phyloP scores from a whole-genome alignment of 2,888 invertebrate genomes.

The Plebejus anna region DNA sequence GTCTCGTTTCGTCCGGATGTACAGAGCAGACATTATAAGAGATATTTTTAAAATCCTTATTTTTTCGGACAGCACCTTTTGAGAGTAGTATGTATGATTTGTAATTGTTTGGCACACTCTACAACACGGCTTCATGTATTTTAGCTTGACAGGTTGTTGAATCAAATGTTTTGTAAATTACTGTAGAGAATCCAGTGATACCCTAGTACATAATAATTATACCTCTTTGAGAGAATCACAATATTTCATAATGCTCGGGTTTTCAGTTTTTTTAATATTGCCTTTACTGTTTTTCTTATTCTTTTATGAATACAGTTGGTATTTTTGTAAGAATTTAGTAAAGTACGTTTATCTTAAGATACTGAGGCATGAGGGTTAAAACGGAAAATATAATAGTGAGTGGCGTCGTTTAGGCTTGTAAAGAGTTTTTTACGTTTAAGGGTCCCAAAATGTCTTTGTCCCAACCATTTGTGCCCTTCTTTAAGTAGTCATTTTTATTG shows the following conservation, averaged over 20 bases:
- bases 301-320: neutral
- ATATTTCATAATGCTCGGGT: no score
- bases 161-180: no score
- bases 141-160: no score
- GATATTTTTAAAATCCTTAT: neutral
- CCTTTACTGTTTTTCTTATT: neutral
- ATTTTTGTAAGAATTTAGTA: neutral
- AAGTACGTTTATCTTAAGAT: neutral
- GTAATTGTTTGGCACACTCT: no score
- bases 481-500: conserved; percentile 14
- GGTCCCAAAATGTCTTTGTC: conserved; percentile 20
- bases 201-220: no score
- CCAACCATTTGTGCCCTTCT: conserved; percentile 5
- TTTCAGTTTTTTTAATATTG: no score
- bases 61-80: neutral
- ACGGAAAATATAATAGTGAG: neutral
- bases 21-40: conserved; percentile 34
- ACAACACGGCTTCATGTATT: no score
- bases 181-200: no score
- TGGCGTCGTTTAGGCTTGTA: neutral
- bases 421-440: conserved; percentile 10
- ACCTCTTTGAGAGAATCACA: no score
- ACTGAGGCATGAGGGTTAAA: neutral
- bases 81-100: neutral
- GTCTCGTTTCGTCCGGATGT: conserved; percentile 38